Percentiles rank a stretch among this genome's conserved stretches.
These are phyloP conservation scores for Cyanistes caeruleus DNA, from an alignment of 2,113 vertebrate genomes.

Conservation along the genomic window DNA sequence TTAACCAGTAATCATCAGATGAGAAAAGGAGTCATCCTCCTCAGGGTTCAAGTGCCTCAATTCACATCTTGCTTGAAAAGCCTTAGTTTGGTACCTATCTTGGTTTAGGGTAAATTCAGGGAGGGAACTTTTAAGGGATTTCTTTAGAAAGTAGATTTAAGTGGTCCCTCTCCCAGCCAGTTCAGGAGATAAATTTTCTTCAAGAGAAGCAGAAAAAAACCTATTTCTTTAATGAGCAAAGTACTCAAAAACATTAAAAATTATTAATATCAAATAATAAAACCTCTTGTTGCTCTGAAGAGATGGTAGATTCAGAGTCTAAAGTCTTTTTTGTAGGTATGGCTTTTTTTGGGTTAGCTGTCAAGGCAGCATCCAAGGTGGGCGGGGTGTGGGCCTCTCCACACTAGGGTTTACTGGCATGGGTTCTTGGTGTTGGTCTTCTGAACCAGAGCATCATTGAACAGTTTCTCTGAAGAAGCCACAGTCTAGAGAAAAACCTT, in stretches of 20 bases:
- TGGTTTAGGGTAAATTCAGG: not conserved
- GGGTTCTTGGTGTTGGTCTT: not conserved
- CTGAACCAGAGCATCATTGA: not conserved
- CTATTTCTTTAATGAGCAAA: not conserved
- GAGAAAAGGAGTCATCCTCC: not conserved
- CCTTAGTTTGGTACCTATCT: not conserved
- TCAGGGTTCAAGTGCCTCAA: not conserved
- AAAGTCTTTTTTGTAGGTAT: not conserved
- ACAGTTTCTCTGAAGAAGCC: not conserved
- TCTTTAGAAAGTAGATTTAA: not conserved
- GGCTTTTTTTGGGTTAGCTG: not conserved
- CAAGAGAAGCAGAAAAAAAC: not conserved
- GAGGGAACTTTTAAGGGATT: not conserved
- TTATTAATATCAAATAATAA: not conserved
- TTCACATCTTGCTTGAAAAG: not conserved
- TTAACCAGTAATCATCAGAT: not conserved
- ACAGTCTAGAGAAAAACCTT: not conserved
- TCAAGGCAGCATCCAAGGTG: not conserved
- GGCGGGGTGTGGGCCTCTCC: not conserved
- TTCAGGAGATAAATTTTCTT: not conserved
- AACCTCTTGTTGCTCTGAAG: not conserved
- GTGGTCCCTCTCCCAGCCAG: rapidly evolving
- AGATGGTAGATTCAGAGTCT: not conserved
- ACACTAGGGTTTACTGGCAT: not conserved
- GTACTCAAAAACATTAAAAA: not conserved